Evolutionary conservation across 2,888 invertebrate genomes (phyloP), one percentile per base, ranked within the genome.

Genomic region (Limnephilus marmoratus): DNA sequence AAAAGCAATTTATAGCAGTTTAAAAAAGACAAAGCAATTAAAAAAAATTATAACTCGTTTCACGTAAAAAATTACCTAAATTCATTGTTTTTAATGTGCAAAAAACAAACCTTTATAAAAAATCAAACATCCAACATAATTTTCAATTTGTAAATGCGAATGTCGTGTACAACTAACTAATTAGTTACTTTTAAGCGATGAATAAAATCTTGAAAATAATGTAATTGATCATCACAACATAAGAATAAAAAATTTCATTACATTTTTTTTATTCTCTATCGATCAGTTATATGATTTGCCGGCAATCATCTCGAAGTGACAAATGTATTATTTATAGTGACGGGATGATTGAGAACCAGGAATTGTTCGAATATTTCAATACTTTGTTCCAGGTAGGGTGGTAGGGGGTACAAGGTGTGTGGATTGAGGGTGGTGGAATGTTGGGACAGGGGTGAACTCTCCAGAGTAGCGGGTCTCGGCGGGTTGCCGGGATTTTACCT

Each of bases 291-390:
- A n/a, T 68, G 68, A n/a, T 68, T 68, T 68, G 68, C 68, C n/a
- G n/a, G 68, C 68, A 68, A 68, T 68, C 68, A 68, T 68, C 68
- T 9, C 85, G 2, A 34, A 11, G n/a, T n/a, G 85, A 85, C 85
- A 85, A 85, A 34, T 85, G 41, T 41, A 85, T n/a, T 68, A 68
- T 85, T 37, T 85, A 85, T 53, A 68, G 49, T 45, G 49, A 87
- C 53, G 31, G 49, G 81, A 80, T 89, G 88, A 80, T 89, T 68
- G 88, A 80, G 88, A 89, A 80, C 80, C 37, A 29, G 41, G 41
- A 89, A 80, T 41, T 89, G 34, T 89, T 80, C 31, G 31, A 89
- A 89, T 80, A 31, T 80, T 89, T 41, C 37, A 31, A 81, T 80
- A 31, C 34, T 86, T 86, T 86, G n/a, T 45, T 31, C 37, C 49